phyloP scores from a whole-genome alignment of 2,797 vertebrate genomes.

The Triplophysa bombifrons region DNA sequence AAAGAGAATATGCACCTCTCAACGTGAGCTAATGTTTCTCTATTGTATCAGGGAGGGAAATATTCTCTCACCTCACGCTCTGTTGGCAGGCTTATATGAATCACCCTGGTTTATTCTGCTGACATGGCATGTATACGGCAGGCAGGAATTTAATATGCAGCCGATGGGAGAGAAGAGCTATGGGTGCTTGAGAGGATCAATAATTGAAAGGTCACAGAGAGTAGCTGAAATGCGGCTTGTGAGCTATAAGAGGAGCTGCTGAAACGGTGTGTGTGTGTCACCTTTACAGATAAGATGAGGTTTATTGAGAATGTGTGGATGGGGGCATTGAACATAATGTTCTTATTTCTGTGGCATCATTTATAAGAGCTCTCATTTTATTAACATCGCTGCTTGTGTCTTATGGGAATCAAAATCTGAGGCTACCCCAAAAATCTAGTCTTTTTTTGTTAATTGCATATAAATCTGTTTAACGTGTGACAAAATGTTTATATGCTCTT shows the following conservation, averaged over 20 bases:
- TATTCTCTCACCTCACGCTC: conserved; percentile 64
- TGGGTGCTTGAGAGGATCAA: conserved; percentile 67
- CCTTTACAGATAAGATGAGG: no score
- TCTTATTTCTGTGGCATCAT: no score
- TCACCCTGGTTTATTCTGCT: conserved; percentile 66
- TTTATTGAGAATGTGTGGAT: no score
- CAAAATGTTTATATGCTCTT: no score
- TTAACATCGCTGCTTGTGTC: no score
- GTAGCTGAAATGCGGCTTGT: conserved; percentile 32
- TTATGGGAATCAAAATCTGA: no score
- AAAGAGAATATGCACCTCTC: conserved; percentile 40
- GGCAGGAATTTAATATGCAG: conserved; percentile 61
- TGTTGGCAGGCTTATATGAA: conserved; percentile 71
- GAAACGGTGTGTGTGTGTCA: neutral
- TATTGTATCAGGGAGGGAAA: conserved; percentile 58
- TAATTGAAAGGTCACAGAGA: conserved; percentile 71
- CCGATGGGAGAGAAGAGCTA: conserved; percentile 33
- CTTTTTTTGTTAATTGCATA: no score
- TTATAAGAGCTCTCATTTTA: no score
- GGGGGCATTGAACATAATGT: no score
- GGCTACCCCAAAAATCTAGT: no score
- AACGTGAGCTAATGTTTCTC: conserved; percentile 61
- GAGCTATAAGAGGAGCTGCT: neutral
- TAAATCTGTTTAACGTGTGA: no score
- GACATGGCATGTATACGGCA: conserved; percentile 68